These are phyloP conservation scores for Acrossocheilus fasciatus DNA, from an alignment of 2,797 vertebrate species.

Conservation along the genomic window DNA sequence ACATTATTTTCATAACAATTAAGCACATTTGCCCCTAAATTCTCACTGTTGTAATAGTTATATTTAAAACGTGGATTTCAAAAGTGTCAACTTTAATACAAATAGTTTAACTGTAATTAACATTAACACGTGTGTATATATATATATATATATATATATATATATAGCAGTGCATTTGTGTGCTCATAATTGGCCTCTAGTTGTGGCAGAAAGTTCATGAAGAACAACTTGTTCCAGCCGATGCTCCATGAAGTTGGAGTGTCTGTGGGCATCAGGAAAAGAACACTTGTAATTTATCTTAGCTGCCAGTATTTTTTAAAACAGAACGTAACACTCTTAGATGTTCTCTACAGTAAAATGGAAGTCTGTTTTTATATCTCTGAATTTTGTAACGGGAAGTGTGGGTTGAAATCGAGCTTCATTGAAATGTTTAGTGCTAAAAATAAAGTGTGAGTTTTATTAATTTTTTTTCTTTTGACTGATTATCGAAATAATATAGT, in stretches of 20 bases:
- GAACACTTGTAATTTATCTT: background rate
- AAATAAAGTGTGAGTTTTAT: background rate
- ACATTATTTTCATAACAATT: background rate
- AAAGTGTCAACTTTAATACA: background rate
- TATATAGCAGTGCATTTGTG: background rate
- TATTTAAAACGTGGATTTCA: background rate
- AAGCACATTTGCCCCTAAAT: background rate
- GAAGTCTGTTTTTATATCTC: background rate
- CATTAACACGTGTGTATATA: background rate
- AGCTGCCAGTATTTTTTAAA: background rate
- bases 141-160: background rate
- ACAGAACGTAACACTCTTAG: background rate
- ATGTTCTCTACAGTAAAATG: background rate
- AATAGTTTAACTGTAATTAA: background rate
- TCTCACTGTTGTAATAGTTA: background rate
- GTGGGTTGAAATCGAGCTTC: background rate
- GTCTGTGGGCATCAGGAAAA: background rate
- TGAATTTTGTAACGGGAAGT: background rate
- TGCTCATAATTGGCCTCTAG: background rate
- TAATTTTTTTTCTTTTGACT: background rate
- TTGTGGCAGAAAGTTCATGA: constrained; percentile 7
- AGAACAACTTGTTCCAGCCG: constrained; percentile 10
- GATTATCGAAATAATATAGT: background rate
- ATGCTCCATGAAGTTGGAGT: background rate
- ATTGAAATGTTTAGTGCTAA: background rate